phyloP scores from a whole-genome alignment of 2,797 vertebrate genomes.

The Darevskia mixta region DNA sequence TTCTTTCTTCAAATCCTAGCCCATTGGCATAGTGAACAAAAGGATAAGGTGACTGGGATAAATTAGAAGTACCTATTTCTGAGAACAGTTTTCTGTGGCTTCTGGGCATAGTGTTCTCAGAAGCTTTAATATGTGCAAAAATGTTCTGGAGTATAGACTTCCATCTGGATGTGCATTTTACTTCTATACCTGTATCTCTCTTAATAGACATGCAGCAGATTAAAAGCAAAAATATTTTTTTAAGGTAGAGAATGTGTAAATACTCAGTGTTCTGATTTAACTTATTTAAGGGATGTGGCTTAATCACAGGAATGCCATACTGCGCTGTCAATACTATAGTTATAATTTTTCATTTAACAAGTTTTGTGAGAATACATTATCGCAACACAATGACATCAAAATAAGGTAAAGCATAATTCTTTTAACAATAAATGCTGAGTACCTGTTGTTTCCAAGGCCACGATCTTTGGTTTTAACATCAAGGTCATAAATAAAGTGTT shows the following conservation, averaged over 20 bases:
- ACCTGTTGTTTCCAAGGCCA: constrained; percentile 86
- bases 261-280: constrained; percentile 2
- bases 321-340: background rate
- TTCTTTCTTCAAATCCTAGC: background rate
- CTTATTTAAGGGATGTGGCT: constrained; percentile 10
- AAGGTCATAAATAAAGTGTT: constrained; percentile 93
- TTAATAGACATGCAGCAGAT: background rate
- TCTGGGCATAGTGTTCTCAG: too few relatives aligned
- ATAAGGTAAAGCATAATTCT: constrained; percentile 28
- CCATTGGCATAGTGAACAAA: background rate
- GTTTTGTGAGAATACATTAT: constrained; percentile 20
- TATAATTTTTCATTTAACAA: constrained; percentile 22
- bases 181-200: background rate
- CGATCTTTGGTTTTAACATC: constrained; percentile 81
- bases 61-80: background rate
- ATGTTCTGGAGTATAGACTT: background rate
- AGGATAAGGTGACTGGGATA: background rate
- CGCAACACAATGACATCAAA: constrained; percentile 25
- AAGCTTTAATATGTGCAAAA: background rate
- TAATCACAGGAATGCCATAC: constrained; percentile 2
- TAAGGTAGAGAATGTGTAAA: background rate
- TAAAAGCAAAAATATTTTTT: background rate
- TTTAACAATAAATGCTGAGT: constrained; percentile 35
- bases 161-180: background rate
- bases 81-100: too few relatives aligned